Percentiles rank a stretch among this genome's conserved stretches.
phyloP scores from a whole-genome alignment of 2,797 vertebrate genomes.

The Margarornis squamiger region DNA sequence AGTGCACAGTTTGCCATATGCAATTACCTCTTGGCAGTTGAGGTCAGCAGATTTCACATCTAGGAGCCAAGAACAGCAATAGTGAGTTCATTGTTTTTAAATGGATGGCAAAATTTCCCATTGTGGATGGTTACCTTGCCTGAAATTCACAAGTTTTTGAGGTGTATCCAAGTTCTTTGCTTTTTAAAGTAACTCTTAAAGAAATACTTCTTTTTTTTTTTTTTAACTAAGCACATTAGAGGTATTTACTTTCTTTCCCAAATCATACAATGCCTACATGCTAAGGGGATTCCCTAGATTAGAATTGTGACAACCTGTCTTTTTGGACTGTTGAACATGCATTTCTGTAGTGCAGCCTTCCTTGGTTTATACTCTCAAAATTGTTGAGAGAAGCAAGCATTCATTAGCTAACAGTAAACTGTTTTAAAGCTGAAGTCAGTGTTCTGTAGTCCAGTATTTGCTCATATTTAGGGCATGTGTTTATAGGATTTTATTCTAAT shows the following conservation, averaged over 20 bases:
- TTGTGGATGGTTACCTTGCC: background rate
- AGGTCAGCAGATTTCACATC: background rate
- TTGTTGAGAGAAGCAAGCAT: background rate
- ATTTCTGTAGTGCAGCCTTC: background rate
- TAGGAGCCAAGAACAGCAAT: background rate
- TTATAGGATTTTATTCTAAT: conserved; percentile 8
- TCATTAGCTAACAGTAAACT: conserved; percentile 11
- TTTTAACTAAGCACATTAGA: background rate
- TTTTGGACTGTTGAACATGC: background rate
- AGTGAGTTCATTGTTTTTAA: background rate
- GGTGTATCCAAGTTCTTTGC: background rate
- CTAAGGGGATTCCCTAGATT: background rate
- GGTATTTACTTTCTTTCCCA: background rate
- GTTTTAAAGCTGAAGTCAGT: background rate
- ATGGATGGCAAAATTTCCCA: background rate
- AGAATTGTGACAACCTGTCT: background rate
- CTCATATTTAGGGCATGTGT: background rate
- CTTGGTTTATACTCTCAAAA: background rate
- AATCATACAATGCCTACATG: background rate
- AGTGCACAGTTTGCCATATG: background rate
- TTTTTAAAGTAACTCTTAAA: background rate
- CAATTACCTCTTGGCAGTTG: background rate
- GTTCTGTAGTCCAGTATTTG: background rate
- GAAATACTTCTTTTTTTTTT: background rate
- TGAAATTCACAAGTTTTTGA: background rate